Conservation (phyloP, 2,888 invertebrate genomes). For the Agriopis marginaria region DNA sequence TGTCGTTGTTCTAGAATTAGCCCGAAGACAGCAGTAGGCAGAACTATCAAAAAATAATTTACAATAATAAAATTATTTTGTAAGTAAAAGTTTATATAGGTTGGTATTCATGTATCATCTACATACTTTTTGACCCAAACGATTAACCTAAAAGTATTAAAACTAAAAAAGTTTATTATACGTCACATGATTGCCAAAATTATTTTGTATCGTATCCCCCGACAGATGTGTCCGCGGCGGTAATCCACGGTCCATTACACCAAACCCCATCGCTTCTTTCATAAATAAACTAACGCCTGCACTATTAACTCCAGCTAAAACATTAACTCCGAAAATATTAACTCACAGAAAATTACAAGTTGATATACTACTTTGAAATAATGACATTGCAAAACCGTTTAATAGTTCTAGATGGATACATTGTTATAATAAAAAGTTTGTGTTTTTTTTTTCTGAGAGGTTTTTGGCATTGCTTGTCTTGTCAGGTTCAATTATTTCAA, state of each 20-base stretch:
- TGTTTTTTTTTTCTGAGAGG: neutral
- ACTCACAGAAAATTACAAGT: constrained; percentile 43
- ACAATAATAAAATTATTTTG: too few species aligned
- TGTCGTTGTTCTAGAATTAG: too few species aligned
- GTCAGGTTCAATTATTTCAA: too few species aligned
- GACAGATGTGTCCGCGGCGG: constrained; percentile 73
- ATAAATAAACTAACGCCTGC: constrained; percentile 66
- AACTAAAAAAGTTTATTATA: constrained; percentile 50
- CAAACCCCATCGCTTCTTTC: constrained; percentile 58
- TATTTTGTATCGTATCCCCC: constrained; percentile 31
- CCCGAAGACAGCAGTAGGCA: too few species aligned
- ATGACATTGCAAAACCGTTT: constrained; percentile 10
- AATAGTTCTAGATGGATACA: neutral
- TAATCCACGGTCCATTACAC: constrained; percentile 74
- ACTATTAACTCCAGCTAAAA: constrained; percentile 57
- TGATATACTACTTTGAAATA: constrained; percentile 49
- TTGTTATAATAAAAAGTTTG: neutral
- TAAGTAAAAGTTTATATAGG: too few species aligned
- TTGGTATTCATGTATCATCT: too few species aligned
- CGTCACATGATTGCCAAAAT: constrained; percentile 53
- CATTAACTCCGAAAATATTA: constrained; percentile 51
- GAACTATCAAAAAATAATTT: too few species aligned
- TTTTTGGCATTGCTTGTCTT: too few species aligned
- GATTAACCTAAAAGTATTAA: neutral
- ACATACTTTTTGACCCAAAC: neutral